Evolutionary conservation across 53 echinoderm and acorn worm genomes (phyloP).

Genomic region (Paelopatides confundens): DNA sequence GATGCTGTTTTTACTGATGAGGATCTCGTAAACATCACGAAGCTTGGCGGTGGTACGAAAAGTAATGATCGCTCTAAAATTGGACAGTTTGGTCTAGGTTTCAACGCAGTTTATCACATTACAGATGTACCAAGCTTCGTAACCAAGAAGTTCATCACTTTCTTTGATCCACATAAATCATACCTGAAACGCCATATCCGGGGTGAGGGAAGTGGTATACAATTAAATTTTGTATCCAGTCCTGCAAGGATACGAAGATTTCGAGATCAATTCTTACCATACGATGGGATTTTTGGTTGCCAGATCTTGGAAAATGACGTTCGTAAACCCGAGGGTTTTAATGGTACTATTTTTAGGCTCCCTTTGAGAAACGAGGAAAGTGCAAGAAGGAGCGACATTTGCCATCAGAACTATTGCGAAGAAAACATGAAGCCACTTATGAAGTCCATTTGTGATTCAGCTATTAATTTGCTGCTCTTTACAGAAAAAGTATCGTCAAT

Average conservation of each 20-base stretch:
- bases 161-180: slow-evolving; percentile 86
- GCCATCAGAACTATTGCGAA: not conserved
- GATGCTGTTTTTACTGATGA: slow-evolving; percentile 80
- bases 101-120: slow-evolving; percentile 91
- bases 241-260: slow-evolving; percentile 61
- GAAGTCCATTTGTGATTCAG: slow-evolving; percentile 52
- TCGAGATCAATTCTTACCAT: slow-evolving; percentile 83
- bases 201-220: slow-evolving; percentile 70
- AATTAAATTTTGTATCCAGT: slow-evolving; percentile 59
- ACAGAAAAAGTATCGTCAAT: slow-evolving; percentile 70
- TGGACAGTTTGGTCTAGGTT: slow-evolving; percentile 92
- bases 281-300: slow-evolving; percentile 81
- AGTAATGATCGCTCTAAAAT: slow-evolving; percentile 73
- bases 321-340: not conserved
- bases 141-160: slow-evolving; percentile 65
- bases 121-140: slow-evolving; percentile 94
- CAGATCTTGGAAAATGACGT: slow-evolving; percentile 17
- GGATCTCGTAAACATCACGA: slow-evolving; percentile 85
- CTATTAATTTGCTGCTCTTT: slow-evolving; percentile 70
- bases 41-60: slow-evolving; percentile 79
- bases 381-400: slow-evolving; percentile 11
- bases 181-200: slow-evolving; percentile 66
- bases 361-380: slow-evolving; percentile 39
- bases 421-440: slow-evolving; percentile 42
- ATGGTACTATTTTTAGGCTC: slow-evolving; percentile 54